These are phyloP conservation scores for Drepana falcataria DNA, from an alignment of 2,888 invertebrate species.

Conservation along the genomic window DNA sequence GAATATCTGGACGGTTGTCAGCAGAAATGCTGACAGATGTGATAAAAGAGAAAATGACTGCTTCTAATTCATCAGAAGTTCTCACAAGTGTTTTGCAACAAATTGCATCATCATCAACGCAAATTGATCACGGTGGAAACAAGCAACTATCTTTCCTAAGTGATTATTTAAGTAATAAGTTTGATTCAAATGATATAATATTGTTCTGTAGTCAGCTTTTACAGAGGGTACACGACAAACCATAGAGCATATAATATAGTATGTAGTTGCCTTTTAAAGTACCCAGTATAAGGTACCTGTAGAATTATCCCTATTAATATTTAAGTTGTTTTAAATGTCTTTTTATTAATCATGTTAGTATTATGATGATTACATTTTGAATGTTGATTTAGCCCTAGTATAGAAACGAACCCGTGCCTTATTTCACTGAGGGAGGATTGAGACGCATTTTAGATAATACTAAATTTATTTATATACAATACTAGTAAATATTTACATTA, in stretches of 20 bases:
- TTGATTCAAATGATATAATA: conserved; percentile 43
- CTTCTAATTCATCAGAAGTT: conserved; percentile 22
- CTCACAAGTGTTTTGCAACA: conserved; percentile 35
- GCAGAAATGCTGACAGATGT: conserved; percentile 26
- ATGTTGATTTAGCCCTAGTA: background rate
- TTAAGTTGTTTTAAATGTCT: background rate
- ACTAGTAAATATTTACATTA: conserved; percentile 65
- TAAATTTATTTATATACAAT: conserved; percentile 3
- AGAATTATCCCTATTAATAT: background rate
- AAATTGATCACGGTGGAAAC: conserved; percentile 13
- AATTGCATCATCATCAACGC: conserved; percentile 1
- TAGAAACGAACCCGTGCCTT: no score
- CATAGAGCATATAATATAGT: conserved; percentile 14
- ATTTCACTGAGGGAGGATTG: no score
- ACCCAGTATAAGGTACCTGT: background rate
- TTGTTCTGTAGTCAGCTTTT: conserved; percentile 52
- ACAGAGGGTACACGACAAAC: conserved; percentile 38
- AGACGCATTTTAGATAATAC: background rate
- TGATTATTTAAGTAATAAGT: conserved; percentile 42
- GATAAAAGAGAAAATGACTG: conserved; percentile 33
- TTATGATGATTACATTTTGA: background rate
- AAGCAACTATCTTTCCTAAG: conserved; percentile 36
- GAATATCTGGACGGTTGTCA: conserved; percentile 39
- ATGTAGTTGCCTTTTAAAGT: background rate
- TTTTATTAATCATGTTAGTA: background rate